These are phyloP conservation scores for Passerculus sandwichensis DNA, from an alignment of 2,797 vertebrate genomes.

Conservation along the genomic window DNA sequence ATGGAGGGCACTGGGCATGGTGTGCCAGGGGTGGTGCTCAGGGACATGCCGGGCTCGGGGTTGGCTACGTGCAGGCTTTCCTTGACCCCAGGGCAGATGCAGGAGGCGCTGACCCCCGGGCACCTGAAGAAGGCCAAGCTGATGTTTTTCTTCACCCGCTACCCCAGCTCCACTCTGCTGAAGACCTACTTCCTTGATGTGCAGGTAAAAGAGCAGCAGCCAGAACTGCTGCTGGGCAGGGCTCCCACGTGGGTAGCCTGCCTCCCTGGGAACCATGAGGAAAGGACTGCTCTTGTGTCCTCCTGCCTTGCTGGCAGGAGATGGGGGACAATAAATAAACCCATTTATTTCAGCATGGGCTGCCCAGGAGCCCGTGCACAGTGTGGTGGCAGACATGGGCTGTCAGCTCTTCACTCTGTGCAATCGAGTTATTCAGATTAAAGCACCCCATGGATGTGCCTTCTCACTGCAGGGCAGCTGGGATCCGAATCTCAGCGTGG, in stretches of 20 bases:
- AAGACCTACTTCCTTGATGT: conserved; percentile 94
- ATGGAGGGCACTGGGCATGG: fast-evolving
- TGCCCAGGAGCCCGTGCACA: background rate
- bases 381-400: background rate
- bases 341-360: background rate
- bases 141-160: conserved; percentile 98
- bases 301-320: background rate
- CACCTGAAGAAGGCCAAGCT: conserved; percentile 98
- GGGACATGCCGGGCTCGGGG: fast-evolving
- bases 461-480: background rate
- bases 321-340: background rate
- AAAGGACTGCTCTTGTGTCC: background rate
- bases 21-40: background rate
- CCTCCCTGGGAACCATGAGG: fast-evolving
- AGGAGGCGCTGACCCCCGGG: conserved; percentile 91
- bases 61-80: conserved; percentile 24
- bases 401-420: background rate
- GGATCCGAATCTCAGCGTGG: fast-evolving
- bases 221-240: background rate
- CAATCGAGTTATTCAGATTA: fast-evolving
- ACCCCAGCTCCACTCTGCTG: conserved; percentile 92
- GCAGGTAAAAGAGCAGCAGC: conserved; percentile 81
- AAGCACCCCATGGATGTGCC: fast-evolving
- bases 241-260: fast-evolving
- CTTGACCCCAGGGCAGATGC: conserved; percentile 85